phyloP scores from a whole-genome alignment of 2,113 vertebrate species.

The Nothocercus julius region DNA sequence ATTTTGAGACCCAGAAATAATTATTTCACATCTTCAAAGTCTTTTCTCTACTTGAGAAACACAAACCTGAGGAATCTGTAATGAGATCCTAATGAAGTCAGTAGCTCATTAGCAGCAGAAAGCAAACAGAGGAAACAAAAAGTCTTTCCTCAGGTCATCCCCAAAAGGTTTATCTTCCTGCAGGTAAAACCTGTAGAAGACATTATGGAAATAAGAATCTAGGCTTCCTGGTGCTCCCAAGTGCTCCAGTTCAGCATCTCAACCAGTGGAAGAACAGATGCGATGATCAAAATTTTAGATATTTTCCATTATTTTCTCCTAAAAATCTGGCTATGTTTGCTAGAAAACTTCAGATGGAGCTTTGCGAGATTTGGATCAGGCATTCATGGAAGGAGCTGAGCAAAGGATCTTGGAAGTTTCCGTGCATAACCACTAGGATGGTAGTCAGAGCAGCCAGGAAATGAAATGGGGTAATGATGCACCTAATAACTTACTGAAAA shows the following conservation, averaged over 20 bases:
- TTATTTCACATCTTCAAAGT: not conserved
- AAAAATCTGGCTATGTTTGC: not conserved
- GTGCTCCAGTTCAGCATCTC: not conserved
- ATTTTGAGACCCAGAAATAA: not conserved
- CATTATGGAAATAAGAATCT: not conserved
- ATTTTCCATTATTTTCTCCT: not conserved
- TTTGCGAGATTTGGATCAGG: not conserved
- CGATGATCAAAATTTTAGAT: not conserved
- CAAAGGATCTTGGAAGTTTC: not conserved
- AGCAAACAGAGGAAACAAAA: not conserved
- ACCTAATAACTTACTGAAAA: constrained; percentile 70
- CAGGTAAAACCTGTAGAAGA: not conserved
- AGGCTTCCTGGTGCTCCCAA: not conserved
- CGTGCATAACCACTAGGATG: not conserved
- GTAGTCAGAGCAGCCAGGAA: constrained; percentile 56
- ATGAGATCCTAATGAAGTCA: not conserved
- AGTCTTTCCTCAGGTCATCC: not conserved
- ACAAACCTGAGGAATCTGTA: not conserved
- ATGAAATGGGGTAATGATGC: constrained; percentile 62
- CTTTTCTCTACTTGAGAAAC: not conserved
- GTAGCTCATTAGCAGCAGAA: not conserved
- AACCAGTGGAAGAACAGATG: not conserved
- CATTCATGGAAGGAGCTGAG: not conserved
- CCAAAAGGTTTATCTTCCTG: not conserved
- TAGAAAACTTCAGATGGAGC: not conserved